A percentile compares a stretch with the other conserved stretches of the same genome.
Evolutionary conservation across 2,797 vertebrate species (phyloP).

Genomic region (Salmo trutta): DNA sequence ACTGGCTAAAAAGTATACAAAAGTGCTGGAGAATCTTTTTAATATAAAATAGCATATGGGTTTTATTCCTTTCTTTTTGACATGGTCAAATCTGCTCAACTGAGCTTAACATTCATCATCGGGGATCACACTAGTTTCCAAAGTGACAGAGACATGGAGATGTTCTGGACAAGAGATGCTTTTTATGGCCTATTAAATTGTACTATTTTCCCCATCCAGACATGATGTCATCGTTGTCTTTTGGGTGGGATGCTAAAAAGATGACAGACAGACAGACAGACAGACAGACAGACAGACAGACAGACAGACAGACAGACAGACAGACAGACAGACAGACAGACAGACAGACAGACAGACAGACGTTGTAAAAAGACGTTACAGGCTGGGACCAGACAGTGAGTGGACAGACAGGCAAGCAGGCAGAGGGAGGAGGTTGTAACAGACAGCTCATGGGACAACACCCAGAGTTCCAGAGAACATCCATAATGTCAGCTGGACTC

Average conservation of each 20-base stretch:
- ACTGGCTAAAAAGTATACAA: too few relatives aligned
- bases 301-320: neutral
- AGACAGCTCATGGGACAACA: conserved; percentile 13
- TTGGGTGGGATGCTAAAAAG: conserved; percentile 28
- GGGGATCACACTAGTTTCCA: neutral
- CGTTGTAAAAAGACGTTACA: neutral
- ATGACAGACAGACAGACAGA: neutral
- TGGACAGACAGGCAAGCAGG: neutral
- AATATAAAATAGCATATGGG: neutral
- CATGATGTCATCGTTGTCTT: conserved; percentile 49
- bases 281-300: neutral
- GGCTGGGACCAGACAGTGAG: neutral
- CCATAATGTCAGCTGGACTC: conserved; percentile 18
- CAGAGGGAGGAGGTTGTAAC: neutral
- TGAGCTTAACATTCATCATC: neutral
- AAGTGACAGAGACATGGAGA: conserved; percentile 10
- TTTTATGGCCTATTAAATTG: neutral
- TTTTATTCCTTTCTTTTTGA: neutral
- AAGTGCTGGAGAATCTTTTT: too few relatives aligned
- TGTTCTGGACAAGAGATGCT: conserved; percentile 19
- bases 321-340: conserved; percentile 1
- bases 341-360: conserved; percentile 2
- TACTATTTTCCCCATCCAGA: conserved; percentile 38
- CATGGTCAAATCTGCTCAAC: neutral
- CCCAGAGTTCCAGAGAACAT: conserved; percentile 19